Evolutionary conservation across 2,888 invertebrate species (phyloP), one percentile per base, ranked within the genome.

Genomic region (Polymixis flavicincta): DNA sequence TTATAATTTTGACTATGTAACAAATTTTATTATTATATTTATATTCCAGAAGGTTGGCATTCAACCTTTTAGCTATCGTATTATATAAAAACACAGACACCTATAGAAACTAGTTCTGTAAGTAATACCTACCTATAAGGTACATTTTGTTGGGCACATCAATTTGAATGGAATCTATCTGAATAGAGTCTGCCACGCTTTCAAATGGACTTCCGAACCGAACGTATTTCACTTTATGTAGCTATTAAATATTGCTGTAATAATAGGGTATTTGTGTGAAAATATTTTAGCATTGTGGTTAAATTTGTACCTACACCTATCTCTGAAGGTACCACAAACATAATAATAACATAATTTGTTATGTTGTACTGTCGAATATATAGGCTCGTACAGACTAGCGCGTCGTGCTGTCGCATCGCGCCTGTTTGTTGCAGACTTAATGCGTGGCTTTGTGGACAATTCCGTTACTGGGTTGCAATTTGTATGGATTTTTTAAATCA

Each of bases 161-260:
- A 45, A 78, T 71, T 78, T 76, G 71, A 76, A 78, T 78, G 25
- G 55, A 63, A 45, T 52, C 50, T 11, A 57, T 71, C 9, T 76
- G 71, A 78, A 78, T 63, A 14, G 71, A 25, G 55, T 5, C 55
- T 50, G 54, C 28, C 42, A 61, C 48, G 77, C 77, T 61, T 76
- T 76, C n/a, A 76, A 63, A 76, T 42, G 11, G 61, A 50, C 50
- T 61, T 55, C 48, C 48, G 19, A 63, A 28, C 19, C 8, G 54
- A 69, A 70, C 61, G 54, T 55, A 55, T 69, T 61, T 42, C 28
- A 19, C 28, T 25, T 48, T 68, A 63, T 22, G 22, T 55, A 32
- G 55, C 48, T 63, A 63, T 70, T 50, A 50, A 70, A 55, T 70
- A 77, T 70, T 54, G 13, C 2, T 48, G n/a, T 61, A n/a, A 70